Evolutionary conservation across 2,113 vertebrate genomes (phyloP), one percentile per base, ranked within the genome.

Genomic region (Castor canadensis): DNA sequence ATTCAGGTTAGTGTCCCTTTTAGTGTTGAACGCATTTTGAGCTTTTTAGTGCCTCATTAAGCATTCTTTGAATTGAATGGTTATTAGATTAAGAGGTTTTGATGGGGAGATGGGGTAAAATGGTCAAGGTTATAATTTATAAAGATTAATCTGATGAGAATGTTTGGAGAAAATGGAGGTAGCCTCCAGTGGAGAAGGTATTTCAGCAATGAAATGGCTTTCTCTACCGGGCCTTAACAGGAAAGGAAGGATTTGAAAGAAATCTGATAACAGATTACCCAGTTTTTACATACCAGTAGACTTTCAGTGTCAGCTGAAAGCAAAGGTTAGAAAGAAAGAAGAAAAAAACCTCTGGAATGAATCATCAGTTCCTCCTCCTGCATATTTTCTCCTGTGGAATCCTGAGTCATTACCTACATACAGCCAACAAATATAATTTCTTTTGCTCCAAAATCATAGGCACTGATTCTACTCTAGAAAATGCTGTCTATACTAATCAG

Each of bases 311-410:
- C 54, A 54, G n/a, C 62, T 88, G 45, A 93, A 95, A 93, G 90
- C 72, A 90, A 80, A 96, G 82, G 45, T 49, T 89, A 79, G 54
- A 26, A 92, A 84, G 52, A 69, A 66, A 62, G 54, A 20, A 54
- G 64, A 35, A 28, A 47, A 64, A 77, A 56, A 67, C 11, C 72
- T 60, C 54, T 64, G 52, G 69, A 73, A 75, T 82, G 94, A 93
- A 40, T 81, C 40, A 77, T 52, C 9, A 10, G 28, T 87, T 75
- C 76, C 32, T 28, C 45, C 60, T 22, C 58, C 60, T 82, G 94
- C 47, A 62, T 92, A 72, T 49, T 90, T 92, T 81, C 86, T 90
- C 35, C 77, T 88, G 43, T 82, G 89, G 60, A 94, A 77, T 85
- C 72, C 60, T 54, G n/a, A 90, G 20, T 72, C 83, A 35, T 89